phyloP scores from a whole-genome alignment of 2,888 invertebrate species.

The Caenorhabditis drosophilae region DNA sequence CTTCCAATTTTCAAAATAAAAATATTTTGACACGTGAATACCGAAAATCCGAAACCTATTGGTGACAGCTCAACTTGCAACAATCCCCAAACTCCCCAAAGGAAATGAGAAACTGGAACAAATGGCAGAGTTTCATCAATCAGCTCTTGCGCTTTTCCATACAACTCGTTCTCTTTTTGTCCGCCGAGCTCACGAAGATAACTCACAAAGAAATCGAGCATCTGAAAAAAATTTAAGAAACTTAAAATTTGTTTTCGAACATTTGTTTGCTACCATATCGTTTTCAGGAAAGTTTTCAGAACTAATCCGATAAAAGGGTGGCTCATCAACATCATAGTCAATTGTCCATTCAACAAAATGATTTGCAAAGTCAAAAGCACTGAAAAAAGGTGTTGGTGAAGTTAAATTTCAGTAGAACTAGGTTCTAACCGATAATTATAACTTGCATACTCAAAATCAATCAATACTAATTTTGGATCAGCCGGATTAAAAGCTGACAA shows the following conservation, averaged over 20 bases:
- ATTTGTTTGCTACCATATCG: conserved; percentile 26
- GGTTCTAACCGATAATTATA: conserved; percentile 84
- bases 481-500: conserved; percentile 68
- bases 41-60: conserved; percentile 67
- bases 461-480: conserved; percentile 76
- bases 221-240: conserved; percentile 27
- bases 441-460: conserved; percentile 93
- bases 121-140: conserved; percentile 81
- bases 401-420: too few species aligned
- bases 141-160: conserved; percentile 42
- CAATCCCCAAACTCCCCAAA: conserved; percentile 87
- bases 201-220: conserved; percentile 55
- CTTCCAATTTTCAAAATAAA: conserved; percentile 4
- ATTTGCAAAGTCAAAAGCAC: conserved; percentile 91
- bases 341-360: conserved; percentile 89
- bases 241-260: background rate
- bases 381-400: conserved; percentile 39
- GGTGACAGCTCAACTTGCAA: conserved; percentile 68
- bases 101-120: conserved; percentile 85
- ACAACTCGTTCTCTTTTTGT: conserved; percentile 39
- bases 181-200: conserved; percentile 52
- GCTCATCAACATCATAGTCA: conserved; percentile 81
- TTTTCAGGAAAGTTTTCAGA: conserved; percentile 41
- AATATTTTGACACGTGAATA: conserved; percentile 7
- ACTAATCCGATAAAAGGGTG: conserved; percentile 80